Percentiles rank a stretch among this genome's conserved stretches.
These are phyloP conservation scores for Euspilapteryx auroguttella DNA, from an alignment of 2,888 invertebrate genomes.

Conservation along the genomic window DNA sequence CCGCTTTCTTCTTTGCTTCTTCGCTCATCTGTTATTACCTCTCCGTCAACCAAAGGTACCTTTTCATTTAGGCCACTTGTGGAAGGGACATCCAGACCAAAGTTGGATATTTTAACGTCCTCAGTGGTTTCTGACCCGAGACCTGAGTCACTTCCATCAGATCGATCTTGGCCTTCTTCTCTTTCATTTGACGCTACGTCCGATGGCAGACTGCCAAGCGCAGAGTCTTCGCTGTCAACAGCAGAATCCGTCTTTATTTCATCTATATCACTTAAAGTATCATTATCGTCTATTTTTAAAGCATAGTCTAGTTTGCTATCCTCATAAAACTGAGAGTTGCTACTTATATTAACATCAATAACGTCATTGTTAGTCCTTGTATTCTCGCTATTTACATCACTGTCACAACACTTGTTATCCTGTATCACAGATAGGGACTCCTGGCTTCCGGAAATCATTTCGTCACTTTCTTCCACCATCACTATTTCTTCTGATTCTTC, in stretches of 20 bases:
- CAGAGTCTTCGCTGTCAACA: slow-evolving; percentile 65
- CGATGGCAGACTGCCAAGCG: slow-evolving; percentile 63
- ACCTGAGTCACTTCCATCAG: slow-evolving; percentile 84
- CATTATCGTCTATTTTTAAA: slow-evolving; percentile 50
- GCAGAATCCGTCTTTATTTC: slow-evolving; percentile 54
- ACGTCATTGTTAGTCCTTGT: slow-evolving; percentile 41
- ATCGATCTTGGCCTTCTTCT: slow-evolving; percentile 67
- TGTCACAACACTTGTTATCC: slow-evolving; percentile 37
- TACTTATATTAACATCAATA: slow-evolving; percentile 32
- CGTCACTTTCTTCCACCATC: slow-evolving; percentile 13
- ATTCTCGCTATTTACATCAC: slow-evolving; percentile 44
- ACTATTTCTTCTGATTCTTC: slow-evolving; percentile 10
- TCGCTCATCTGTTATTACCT: neutral
- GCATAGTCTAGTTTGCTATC: slow-evolving; percentile 52
- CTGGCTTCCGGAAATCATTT: too few species aligned
- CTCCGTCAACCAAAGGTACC: slow-evolving; percentile 3
- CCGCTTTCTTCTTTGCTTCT: slow-evolving; percentile 9
- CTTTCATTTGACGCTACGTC: slow-evolving; percentile 39
- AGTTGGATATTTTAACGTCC: slow-evolving; percentile 43
- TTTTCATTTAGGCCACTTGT: slow-evolving; percentile 17
- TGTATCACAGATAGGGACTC: slow-evolving; percentile 22
- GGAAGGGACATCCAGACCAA: slow-evolving; percentile 30
- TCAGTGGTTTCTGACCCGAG: slow-evolving; percentile 75
- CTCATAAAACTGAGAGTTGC: slow-evolving; percentile 55
- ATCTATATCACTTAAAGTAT: slow-evolving; percentile 53